Base-by-base conservation (phyloP, 2,888 invertebrate genomes). In the Dolichomitus sp. region DNA sequence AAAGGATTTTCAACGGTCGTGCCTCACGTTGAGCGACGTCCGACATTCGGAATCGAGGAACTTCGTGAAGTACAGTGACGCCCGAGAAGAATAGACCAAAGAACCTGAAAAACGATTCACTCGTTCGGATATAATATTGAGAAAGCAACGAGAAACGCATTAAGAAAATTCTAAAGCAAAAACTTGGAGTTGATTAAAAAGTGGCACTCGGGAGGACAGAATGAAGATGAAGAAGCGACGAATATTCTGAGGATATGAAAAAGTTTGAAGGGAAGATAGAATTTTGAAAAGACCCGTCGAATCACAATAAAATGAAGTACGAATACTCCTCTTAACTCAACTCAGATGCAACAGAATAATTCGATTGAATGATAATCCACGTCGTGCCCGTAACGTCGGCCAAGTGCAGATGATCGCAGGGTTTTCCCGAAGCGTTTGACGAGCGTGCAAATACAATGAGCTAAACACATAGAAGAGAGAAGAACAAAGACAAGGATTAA, bases 351-450 rank as follows among this genome's bases (percentile, higher is more conserved):
- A 37, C 14, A 57, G 30, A 14, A 45, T 27, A 3, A 59, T 40
- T 45, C 12, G 23, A 69, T 19, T n/a, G 11, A 48, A 50, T 45
- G n/a, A 17, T 30, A 11, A 54, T 23, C 50, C n/a, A 52, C 42
- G 59, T 33, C 40, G 68, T 48, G 50, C n/a, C 37, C 37, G 17
- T 27, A 23, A 23, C 19, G 14, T 11, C 17, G 12, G 4, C 33
- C 52, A 52, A 73, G 61, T 40, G 42, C 61, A 78, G 63, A 78
- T 54, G 63, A 63, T 33, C 37, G 23, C 68, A 61, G 23, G 37
- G 11, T 66, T 37, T 66, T 17, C 61, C 77, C 40, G 37, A 63
- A 45, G 30, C 63, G 33, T 14, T 30, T n/a, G 57, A 52, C 59
- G 42, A 52, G 27, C 54, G 63, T 27, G 63, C 42, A 50, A 79